A percentile compares a stretch with the other conserved stretches of the same genome.
Conservation (phyloP, 2,113 vertebrate species). For the Misgurnus anguillicaudatus region DNA sequence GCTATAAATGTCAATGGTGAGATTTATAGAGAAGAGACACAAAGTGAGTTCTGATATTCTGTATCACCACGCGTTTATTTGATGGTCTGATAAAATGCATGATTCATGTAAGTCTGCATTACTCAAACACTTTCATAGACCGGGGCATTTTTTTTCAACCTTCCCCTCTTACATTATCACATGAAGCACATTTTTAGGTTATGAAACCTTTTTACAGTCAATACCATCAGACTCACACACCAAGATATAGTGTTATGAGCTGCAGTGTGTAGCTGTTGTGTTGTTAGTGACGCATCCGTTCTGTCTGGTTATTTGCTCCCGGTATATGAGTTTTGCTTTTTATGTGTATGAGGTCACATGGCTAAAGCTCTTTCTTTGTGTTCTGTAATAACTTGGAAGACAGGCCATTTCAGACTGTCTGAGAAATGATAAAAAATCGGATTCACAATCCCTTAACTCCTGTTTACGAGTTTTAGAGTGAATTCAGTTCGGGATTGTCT, state of each 20-base stretch:
- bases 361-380: background rate
- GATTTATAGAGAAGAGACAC: too few species aligned
- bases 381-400: background rate
- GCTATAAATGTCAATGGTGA: too few species aligned
- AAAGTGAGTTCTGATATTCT: too few species aligned
- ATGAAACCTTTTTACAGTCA: background rate
- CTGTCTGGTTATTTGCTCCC: background rate
- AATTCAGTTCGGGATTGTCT: background rate
- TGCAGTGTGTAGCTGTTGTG: background rate
- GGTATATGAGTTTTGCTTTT: background rate
- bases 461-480: background rate
- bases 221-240: background rate
- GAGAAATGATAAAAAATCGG: background rate
- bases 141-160: too few species aligned
- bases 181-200: background rate
- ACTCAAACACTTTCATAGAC: too few species aligned
- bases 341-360: background rate
- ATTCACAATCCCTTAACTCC: background rate
- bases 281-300: background rate
- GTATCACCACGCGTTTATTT: too few species aligned
- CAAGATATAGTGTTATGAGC: background rate
- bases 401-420: conserved; percentile 17
- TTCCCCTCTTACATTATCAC: background rate
- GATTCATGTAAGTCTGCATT: too few species aligned
- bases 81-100: too few species aligned